phyloP scores from a whole-genome alignment of 2,113 vertebrate species.

The Oncorhynchus kisutch region DNA sequence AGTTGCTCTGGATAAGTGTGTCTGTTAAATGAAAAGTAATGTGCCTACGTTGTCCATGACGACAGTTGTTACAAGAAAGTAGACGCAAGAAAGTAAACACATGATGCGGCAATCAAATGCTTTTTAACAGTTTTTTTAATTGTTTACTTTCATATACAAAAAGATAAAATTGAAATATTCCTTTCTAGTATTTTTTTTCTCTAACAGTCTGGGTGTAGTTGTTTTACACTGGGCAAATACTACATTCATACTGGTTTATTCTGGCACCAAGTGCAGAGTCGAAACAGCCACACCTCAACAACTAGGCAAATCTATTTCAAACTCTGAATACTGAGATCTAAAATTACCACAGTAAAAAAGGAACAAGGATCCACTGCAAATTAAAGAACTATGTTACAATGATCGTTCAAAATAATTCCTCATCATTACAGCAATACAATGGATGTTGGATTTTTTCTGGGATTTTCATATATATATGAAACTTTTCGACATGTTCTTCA shows the following conservation, averaged over 20 bases:
- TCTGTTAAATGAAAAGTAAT: too few relatives aligned
- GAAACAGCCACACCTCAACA: constrained; percentile 76
- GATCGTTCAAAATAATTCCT: constrained; percentile 70
- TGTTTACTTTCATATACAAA: constrained; percentile 86
- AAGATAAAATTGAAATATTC: constrained; percentile 89
- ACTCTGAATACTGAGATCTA: constrained; percentile 79
- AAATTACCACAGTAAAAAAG: constrained; percentile 90
- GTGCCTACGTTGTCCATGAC: too few relatives aligned
- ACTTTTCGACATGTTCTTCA: constrained; percentile 74
- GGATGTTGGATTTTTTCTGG: constrained; percentile 74
- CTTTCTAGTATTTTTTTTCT: constrained; percentile 71
- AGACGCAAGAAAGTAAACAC: too few relatives aligned
- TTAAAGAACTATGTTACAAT: constrained; percentile 88
- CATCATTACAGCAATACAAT: constrained; percentile 79
- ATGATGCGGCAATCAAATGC: constrained; percentile 45
- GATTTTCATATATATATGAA: constrained; percentile 60
- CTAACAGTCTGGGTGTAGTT: constrained; percentile 76
- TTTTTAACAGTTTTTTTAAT: constrained; percentile 76
- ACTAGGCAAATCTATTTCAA: constrained; percentile 77
- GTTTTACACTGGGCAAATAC: constrained; percentile 78
- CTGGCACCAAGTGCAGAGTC: constrained; percentile 79
- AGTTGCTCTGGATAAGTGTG: too few relatives aligned
- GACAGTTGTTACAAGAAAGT: too few relatives aligned
- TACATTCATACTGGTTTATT: constrained; percentile 94
- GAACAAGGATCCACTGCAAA: constrained; percentile 86